Evolutionary conservation across 2,888 invertebrate species (phyloP).

Genomic region (Eupsilia transversa): DNA sequence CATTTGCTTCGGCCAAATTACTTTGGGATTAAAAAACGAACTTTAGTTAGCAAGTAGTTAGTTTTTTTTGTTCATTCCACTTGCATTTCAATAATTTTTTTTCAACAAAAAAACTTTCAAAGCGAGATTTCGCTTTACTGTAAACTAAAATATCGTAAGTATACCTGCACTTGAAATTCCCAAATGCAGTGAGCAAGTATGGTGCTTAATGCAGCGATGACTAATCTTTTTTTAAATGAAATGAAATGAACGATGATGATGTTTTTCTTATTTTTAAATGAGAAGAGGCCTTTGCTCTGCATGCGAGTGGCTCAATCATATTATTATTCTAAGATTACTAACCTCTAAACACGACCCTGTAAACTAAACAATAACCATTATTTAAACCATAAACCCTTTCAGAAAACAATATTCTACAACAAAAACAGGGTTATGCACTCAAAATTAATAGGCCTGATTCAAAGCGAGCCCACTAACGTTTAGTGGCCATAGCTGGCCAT

Average conservation of each 20-base stretch:
- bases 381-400: constrained; percentile 29
- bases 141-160: not conserved
- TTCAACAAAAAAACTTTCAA: constrained; percentile 5
- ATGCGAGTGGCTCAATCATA: not conserved
- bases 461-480: constrained; percentile 37
- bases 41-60: too few relatives aligned
- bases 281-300: too few relatives aligned
- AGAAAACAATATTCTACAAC: constrained; percentile 11
- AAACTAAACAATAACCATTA: constrained; percentile 38
- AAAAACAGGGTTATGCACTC: constrained; percentile 52
- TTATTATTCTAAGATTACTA: not conserved
- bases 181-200: not conserved
- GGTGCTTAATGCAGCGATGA: not conserved
- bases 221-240: not conserved
- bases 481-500: constrained; percentile 35
- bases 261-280: not conserved
- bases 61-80: too few relatives aligned
- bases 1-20: too few relatives aligned
- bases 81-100: not conserved
- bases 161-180: not conserved
- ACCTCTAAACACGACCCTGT: constrained; percentile 6
- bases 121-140: not conserved
- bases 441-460: constrained; percentile 49
- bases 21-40: too few relatives aligned
- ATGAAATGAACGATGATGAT: too few relatives aligned